Base-by-base conservation (phyloP, 2,888 invertebrate species). In the Panorpa germanica region DNA sequence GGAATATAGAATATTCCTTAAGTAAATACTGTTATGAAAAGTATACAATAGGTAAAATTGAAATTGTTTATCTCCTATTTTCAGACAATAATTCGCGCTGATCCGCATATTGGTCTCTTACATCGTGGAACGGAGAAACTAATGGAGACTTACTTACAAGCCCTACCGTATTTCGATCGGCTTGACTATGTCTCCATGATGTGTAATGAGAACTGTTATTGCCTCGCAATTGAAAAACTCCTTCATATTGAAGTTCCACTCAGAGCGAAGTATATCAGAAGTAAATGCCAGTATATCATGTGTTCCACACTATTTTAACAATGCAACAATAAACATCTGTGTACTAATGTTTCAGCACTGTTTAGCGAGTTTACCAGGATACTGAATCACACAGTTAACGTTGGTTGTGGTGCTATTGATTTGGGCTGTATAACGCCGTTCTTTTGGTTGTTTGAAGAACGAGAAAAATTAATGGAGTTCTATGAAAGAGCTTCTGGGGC, bases 91-190 rank as follows among this genome's bases (percentile, higher is more conserved):
- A 52, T 73, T 14, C 55, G 73, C 37, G 70, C 80, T 4, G 81
- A 83, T 52, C 83, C 86, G 3, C 86, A 88, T 43, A 71, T 88
- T 39, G 88, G 88, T 0, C 65, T 85, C 14, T 55, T 90, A 25
- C 88, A 90, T 50, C 64, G 88, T 40, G 88, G 77, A 19, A 85
- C 86, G 1, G 88, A 88, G 49, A 90, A 90, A 52, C 57, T 90
- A 5, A 85, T 86, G 47, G 88, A 90, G 53, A 85, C 82, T 16
- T 90, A 85, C 50, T 59, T 65, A 5, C 85, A 85, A 57, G 80
- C 68, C 2, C 45, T 88, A 35, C 88, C 86, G 0, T 90, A 70
- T 48, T 80, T 90, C 52, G 88, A 88, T 52, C 71, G 85, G 4
- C 53, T 86, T 15, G 88, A 90, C 47, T 90, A 88, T 46, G 76